phyloP scores from a whole-genome alignment of 2,797 vertebrate species.

The Pteronotus mesoamericanus region DNA sequence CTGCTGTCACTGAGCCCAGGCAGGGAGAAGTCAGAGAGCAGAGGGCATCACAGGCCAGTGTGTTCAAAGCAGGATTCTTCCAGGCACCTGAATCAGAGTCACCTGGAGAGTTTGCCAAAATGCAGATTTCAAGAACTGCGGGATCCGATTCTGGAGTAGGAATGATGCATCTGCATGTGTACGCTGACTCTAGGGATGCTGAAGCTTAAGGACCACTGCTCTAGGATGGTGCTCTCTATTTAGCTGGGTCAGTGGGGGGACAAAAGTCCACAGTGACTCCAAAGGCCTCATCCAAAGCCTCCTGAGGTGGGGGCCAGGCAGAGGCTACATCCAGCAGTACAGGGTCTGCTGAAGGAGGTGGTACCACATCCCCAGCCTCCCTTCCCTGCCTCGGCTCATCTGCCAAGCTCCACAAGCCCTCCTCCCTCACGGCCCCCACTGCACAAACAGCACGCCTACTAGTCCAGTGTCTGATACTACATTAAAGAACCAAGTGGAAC shows the following conservation, averaged over 20 bases:
- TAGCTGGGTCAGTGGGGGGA: neutral
- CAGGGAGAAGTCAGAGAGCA: neutral
- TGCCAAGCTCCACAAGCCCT: neutral
- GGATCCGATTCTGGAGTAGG: neutral
- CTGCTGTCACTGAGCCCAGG: neutral
- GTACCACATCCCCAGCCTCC: neutral
- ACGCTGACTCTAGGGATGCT: neutral
- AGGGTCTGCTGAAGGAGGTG: neutral
- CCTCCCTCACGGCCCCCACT: neutral
- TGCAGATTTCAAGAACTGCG: neutral
- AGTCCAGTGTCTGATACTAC: neutral
- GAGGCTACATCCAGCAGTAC: neutral
- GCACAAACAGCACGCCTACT: neutral
- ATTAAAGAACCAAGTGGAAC: neutral
- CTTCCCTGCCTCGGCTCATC: neutral
- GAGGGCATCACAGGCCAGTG: neutral
- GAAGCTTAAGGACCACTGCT: neutral
- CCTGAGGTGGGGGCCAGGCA: neutral
- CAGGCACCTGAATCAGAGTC: neutral
- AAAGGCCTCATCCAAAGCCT: neutral
- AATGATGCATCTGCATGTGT: neutral
- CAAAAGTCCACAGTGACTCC: neutral
- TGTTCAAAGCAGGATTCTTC: neutral
- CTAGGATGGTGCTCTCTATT: neutral
- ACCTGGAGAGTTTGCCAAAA: neutral